Percentiles rank a stretch among this genome's conserved stretches.
These are phyloP conservation scores for Synanthedon tipuliformis DNA, from an alignment of 2,888 invertebrate species.

Conservation along the genomic window DNA sequence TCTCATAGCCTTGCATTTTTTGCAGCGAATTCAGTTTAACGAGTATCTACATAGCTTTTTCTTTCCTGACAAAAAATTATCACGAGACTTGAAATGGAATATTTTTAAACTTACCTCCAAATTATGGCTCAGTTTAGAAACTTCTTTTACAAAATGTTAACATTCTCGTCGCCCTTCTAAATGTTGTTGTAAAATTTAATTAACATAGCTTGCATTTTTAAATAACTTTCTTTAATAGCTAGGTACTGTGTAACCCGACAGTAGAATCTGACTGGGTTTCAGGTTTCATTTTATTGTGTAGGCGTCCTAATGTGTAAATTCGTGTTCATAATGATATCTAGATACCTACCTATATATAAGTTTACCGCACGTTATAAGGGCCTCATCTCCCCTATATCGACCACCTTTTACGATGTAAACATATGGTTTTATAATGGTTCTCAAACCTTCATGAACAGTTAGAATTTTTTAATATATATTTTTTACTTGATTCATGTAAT, in stretches of 20 bases:
- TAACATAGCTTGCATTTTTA: no score
- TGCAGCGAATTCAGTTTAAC: neutral
- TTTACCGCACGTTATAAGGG: constrained; percentile 22
- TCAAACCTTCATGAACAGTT: constrained; percentile 24
- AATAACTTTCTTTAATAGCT: no score
- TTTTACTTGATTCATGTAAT: no score
- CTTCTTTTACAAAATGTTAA: no score
- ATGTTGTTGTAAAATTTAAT: no score
- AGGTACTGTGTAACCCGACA: no score
- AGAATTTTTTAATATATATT: neutral
- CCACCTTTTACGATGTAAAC: constrained; percentile 61
- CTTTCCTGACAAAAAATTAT: neutral
- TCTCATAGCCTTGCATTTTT: constrained; percentile 3
- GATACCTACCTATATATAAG: neutral
- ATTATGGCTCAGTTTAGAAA: no score
- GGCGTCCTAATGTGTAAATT: no score
- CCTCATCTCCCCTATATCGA: constrained; percentile 31
- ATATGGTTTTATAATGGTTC: constrained; percentile 21
- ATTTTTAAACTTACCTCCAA: neutral
- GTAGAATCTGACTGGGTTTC: no score
- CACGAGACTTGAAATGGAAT: neutral
- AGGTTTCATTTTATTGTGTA: no score
- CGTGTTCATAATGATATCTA: no score
- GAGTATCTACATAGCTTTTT: neutral
- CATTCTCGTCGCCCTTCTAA: no score